Evolutionary conservation across 2,888 invertebrate genomes (phyloP), one percentile per base, ranked within the genome.

Genomic region (Thyatira batis): DNA sequence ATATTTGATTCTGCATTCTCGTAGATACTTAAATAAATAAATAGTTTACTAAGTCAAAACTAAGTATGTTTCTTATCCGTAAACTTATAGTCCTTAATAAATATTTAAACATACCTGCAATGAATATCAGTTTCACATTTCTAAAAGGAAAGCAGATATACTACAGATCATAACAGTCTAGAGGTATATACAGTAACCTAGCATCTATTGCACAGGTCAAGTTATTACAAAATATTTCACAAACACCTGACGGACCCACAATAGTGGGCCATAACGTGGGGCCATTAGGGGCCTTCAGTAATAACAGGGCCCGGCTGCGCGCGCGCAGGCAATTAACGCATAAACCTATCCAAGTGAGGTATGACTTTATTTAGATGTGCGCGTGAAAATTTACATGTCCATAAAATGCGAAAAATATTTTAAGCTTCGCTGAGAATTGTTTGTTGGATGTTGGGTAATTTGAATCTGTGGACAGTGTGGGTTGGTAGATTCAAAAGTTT

Each of bases 311-410:
- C 72, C 67, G 53, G 64, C 61, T 61, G 54, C 60, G 61, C 67
- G 65, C 60, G 64, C 65, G 67, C 65, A 65, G 33, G 81, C 81
- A 84, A 84, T 84, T 83, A 82, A 78, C 78, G 79, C 77, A 78
- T 78, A 79, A 79, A 82, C 76, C 76, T 71, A 78, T 80, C 78
- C 67, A 55, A 61, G 74, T 78, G 74, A 76, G 71, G 73, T 77
- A 76, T 73, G 70, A 74, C 76, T 77, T 78, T 79, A 83, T 82
- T 82, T 78, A 73, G 72, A 76, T 64, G 66, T 68, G 60, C 64
- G 57, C 63, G 69, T 61, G 63, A 74, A 76, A 78, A 76, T 78
- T 77, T 76, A 74, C 80, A 76, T 66, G 69, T 71, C 61, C 61
- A 67, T 75, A 73, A 69, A 53, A 71, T 50, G 57, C 60, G 49